Percentiles rank a stretch among this genome's conserved stretches.
phyloP scores from a whole-genome alignment of 2,113 vertebrate species.

The Urocynchramus pylzowi region DNA sequence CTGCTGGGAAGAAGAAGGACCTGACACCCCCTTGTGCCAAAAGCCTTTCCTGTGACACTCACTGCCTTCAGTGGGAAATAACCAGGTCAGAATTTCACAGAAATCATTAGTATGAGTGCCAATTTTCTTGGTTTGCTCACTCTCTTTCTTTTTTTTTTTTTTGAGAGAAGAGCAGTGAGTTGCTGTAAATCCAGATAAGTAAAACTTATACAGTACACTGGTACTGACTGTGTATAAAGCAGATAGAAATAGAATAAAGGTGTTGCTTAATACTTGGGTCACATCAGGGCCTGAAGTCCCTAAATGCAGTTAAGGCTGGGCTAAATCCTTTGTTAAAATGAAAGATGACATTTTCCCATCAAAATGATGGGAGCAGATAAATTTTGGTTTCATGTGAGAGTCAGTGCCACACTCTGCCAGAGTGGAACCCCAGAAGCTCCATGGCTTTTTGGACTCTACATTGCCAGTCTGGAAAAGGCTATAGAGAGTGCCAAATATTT shows the following conservation, averaged over 20 bases:
- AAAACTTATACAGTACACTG: background rate
- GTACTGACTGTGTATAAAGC: rapidly evolving
- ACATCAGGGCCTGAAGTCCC: background rate
- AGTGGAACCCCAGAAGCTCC: background rate
- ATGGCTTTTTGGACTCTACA: background rate
- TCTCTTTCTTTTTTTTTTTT: background rate
- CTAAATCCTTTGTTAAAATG: background rate
- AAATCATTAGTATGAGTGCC: background rate
- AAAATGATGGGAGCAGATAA: background rate
- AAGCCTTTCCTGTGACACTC: background rate
- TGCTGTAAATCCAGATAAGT: background rate
- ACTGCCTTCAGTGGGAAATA: background rate
- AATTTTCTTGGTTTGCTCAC: background rate
- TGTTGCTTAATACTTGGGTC: background rate
- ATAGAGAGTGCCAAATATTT: background rate
- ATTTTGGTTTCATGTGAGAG: background rate
- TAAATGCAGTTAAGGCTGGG: background rate
- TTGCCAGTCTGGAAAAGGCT: background rate
- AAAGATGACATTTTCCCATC: background rate
- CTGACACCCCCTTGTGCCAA: background rate
- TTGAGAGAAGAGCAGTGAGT: background rate
- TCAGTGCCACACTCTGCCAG: background rate
- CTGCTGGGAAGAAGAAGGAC: background rate
- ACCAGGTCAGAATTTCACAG: background rate
- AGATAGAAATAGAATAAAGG: background rate